Evolutionary conservation across 2,797 vertebrate species (phyloP), one percentile per base, ranked within the genome.

Genomic region (Sebastes itinus): DNA sequence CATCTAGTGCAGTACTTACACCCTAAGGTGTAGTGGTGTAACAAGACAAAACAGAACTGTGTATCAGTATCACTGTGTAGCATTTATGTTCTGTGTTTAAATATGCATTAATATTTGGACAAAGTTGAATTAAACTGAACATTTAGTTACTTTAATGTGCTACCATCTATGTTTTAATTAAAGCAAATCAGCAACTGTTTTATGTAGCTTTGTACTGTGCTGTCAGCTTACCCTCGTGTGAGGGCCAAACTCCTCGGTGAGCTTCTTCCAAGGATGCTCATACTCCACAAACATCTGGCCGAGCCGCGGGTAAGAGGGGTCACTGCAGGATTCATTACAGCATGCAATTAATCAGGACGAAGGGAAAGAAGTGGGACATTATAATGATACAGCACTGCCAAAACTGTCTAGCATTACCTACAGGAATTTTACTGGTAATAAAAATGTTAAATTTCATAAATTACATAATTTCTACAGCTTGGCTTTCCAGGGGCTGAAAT

Each of bases 271-370:
- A 11, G 97, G 96, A 74, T 97, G 96, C 5, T 99, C 98, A 9
- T 98, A 99, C 78, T 99, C 98, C 82, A 98, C 38, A 56, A 99
- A 89, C 97, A 99, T 99, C 94, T 99, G 98, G 10, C 95, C 95
- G 73, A 99, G 93, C 6, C 98, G 96, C 16, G 97, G 95, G 63
- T 97, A 99, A 22, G 96, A 95, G 3, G 97, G 90, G 38, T 99
- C 98, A 23, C 98, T 99, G 91, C 9, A 85, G 32, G 77, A 71
- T 75, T 68, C 30, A 76, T 65, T 42, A 76, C 18, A 72, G 33
- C 6, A 27, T 27, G 16, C 6, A 78, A 64, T 76, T 69, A 80
- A 42, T 74, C 38, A 16, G 20, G 20, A 63, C 38, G 3, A 54
- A 72, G 2, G 8, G 22, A 58, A 28, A 55, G 11, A 62, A 33